Evolutionary conservation across 2,888 invertebrate species (phyloP).

Genomic region (Watsonalla cultraria): DNA sequence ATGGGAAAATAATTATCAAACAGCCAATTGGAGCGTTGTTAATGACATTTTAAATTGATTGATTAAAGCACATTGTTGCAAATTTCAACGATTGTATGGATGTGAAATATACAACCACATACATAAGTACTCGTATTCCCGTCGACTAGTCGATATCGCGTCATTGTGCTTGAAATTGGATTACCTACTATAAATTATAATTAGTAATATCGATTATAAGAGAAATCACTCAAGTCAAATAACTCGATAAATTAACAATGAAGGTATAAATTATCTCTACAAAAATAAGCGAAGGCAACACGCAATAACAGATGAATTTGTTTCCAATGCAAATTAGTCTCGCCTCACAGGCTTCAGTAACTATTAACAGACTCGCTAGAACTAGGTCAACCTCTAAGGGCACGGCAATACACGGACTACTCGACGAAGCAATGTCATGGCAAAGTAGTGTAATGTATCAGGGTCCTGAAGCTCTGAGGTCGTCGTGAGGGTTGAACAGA

Average conservation of each 20-base stretch:
- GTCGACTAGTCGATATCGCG: too few species aligned
- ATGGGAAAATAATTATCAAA: neutral
- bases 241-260: neutral
- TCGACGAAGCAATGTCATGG: too few species aligned
- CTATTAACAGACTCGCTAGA: slow-evolving; percentile 8
- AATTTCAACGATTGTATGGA: neutral
- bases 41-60: neutral
- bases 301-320: slow-evolving; percentile 7
- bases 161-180: too few species aligned
- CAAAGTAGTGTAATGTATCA: too few species aligned
- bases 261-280: neutral
- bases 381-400: slow-evolving; percentile 3
- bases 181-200: too few species aligned
- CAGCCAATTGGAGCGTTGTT: neutral
- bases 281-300: slow-evolving; percentile 16
- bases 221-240: too few species aligned
- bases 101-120: too few species aligned
- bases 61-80: neutral
- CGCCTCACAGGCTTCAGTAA: slow-evolving; percentile 8
- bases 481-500: too few species aligned
- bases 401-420: too few species aligned
- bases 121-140: too few species aligned
- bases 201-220: too few species aligned
- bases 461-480: too few species aligned
- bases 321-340: slow-evolving; percentile 4